Percentiles rank a stretch among this genome's conserved stretches.
These are phyloP conservation scores for Drosophila tropicalis DNA, from an alignment of 1,140 invertebrate species.

Conservation along the genomic window DNA sequence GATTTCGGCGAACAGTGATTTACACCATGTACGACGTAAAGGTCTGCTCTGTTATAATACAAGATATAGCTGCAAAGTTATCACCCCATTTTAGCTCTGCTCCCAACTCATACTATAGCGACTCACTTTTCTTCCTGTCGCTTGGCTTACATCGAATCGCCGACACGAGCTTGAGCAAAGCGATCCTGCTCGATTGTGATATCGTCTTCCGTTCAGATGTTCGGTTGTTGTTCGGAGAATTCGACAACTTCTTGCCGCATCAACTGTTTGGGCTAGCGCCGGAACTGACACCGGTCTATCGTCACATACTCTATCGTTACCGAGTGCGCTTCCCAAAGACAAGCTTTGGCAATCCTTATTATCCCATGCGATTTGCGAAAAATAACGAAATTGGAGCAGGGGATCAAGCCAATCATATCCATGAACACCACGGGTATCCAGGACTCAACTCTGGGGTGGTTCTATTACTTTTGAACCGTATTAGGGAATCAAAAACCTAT, in stretches of 20 bases:
- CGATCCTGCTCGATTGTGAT: slow-evolving; percentile 92
- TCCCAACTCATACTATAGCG: slow-evolving; percentile 92
- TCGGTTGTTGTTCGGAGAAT: slow-evolving; percentile 87
- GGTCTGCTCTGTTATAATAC: slow-evolving; percentile 85
- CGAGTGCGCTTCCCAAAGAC: slow-evolving; percentile 86
- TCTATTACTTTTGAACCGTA: slow-evolving; percentile 88
- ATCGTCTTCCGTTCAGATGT: slow-evolving; percentile 90
- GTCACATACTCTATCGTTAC: slow-evolving; percentile 90
- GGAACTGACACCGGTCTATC: slow-evolving; percentile 92
- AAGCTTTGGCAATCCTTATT: slow-evolving; percentile 84
- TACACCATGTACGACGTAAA: slow-evolving; percentile 86
- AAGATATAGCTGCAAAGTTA: slow-evolving; percentile 88
- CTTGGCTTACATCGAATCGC: slow-evolving; percentile 90
- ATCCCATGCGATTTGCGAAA: slow-evolving; percentile 52
- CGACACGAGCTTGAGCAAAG: slow-evolving; percentile 85
- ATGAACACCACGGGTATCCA: slow-evolving; percentile 85
- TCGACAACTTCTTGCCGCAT: slow-evolving; percentile 83
- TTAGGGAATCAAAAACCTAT: slow-evolving; percentile 87
- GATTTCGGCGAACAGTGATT: slow-evolving; percentile 84
- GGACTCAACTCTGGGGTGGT: slow-evolving; percentile 94
- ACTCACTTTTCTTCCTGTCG: slow-evolving; percentile 92
- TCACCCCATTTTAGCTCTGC: slow-evolving; percentile 90
- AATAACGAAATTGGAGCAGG: slow-evolving; percentile 48
- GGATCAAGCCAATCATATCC: slow-evolving; percentile 45
- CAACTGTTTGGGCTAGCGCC: slow-evolving; percentile 90